A percentile compares a stretch with the other conserved stretches of the same genome.
Conservation (phyloP, 2,888 invertebrate species). For the Gortyna flavago region DNA sequence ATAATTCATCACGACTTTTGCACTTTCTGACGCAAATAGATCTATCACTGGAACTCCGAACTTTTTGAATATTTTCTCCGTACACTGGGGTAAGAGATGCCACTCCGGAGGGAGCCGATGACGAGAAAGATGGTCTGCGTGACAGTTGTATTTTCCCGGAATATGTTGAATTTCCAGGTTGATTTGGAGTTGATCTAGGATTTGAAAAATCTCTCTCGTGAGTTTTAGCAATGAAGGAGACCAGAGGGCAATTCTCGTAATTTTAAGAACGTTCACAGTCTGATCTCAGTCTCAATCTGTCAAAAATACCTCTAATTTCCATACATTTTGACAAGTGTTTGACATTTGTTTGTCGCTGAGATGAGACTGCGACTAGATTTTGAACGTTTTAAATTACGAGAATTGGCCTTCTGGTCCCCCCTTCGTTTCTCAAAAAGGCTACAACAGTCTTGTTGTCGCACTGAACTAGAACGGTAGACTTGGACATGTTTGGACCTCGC, state of each 20-base stretch:
- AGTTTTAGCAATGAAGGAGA: background rate
- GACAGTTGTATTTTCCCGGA: constrained; percentile 4
- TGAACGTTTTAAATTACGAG: too few species aligned
- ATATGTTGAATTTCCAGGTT: background rate
- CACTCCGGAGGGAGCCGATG: constrained; percentile 1
- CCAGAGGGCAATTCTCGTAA: too few species aligned
- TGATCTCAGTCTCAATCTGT: too few species aligned
- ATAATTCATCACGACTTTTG: too few species aligned
- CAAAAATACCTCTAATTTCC: too few species aligned
- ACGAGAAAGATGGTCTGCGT: constrained; percentile 11
- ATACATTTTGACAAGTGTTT: too few species aligned
- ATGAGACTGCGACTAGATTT: too few species aligned
- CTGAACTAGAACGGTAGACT: constrained; percentile 4
- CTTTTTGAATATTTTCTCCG: background rate
- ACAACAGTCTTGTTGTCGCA: constrained; percentile 3
- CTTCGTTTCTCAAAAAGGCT: constrained; percentile 7
- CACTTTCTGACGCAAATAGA: too few species aligned
- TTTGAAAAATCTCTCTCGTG: constrained; percentile 6
- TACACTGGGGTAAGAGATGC: background rate
- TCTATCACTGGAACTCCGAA: too few species aligned
- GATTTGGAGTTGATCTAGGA: constrained; percentile 1
- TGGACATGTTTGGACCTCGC: background rate
- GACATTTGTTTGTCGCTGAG: too few species aligned
- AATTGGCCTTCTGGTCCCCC: too few species aligned
- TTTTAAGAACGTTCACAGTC: too few species aligned